Conservation (phyloP, 2,888 invertebrate species). For the Pristionchus mayeri region DNA sequence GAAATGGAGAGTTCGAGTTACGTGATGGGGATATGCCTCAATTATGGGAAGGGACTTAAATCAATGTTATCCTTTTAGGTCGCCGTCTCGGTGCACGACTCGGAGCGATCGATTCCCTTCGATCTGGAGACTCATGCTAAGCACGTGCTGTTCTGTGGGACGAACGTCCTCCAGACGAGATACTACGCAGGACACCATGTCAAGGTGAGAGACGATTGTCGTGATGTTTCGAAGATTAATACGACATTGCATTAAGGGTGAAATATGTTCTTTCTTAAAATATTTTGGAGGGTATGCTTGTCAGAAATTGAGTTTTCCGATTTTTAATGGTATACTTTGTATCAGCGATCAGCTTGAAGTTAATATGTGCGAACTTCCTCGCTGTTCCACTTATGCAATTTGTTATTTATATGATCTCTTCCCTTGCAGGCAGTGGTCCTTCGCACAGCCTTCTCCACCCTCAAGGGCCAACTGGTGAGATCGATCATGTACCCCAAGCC, state of each 20-base stretch:
- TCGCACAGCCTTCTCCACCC: constrained; percentile 81
- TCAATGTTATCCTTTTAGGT: constrained; percentile 52
- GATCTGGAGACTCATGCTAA: constrained; percentile 85
- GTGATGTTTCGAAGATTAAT: no score
- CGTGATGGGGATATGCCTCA: background rate
- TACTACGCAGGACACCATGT: constrained; percentile 77
- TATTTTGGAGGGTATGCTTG: no score
- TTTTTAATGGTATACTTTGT: no score
- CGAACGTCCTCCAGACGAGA: constrained; percentile 89
- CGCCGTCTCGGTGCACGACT: constrained; percentile 69
- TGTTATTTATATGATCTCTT: no score
- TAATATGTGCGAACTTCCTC: no score
- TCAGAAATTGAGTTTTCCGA: no score
- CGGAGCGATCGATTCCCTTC: constrained; percentile 75
- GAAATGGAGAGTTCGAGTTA: background rate
- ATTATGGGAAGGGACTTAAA: no score
- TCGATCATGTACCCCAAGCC: constrained; percentile 81
- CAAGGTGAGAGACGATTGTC: constrained; percentile 59
- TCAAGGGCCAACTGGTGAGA: constrained; percentile 83
- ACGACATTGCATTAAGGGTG: no score
- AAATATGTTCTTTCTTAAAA: no score
- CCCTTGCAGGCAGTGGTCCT: constrained; percentile 84
- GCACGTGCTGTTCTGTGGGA: constrained; percentile 92
- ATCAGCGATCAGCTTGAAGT: no score
- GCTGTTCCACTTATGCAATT: no score